A percentile compares a stretch with the other conserved stretches of the same genome.
phyloP scores from a whole-genome alignment of 2,797 vertebrate species.

The Staurois parvus region DNA sequence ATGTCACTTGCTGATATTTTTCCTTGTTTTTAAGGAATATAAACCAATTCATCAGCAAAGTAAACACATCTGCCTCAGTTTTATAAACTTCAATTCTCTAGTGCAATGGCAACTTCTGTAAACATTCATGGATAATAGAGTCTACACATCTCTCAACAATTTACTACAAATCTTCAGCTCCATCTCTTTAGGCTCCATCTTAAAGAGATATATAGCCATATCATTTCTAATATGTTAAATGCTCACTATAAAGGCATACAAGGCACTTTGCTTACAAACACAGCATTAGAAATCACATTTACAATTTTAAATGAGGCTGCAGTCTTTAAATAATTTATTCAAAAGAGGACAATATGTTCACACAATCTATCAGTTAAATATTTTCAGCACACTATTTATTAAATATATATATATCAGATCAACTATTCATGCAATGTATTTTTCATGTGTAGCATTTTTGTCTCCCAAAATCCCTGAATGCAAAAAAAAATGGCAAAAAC shows the following conservation, averaged over 20 bases:
- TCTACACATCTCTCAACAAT: not conserved
- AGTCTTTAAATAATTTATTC: slow-evolving; percentile 10
- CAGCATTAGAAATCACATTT: slow-evolving; percentile 1
- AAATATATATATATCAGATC: slow-evolving; percentile 23
- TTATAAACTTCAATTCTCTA: not conserved
- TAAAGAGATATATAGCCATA: not conserved
- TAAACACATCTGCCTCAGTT: not conserved
- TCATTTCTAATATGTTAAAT: not conserved
- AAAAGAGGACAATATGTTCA: not conserved
- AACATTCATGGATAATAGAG: not conserved
- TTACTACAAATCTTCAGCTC: not conserved
- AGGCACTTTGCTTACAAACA: not conserved
- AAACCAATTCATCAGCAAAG: not conserved
- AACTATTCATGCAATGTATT: slow-evolving; percentile 27
- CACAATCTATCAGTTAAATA: slow-evolving; percentile 33
- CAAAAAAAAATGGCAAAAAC: not conserved
- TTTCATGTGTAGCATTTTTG: slow-evolving; percentile 24
- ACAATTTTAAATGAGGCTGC: slow-evolving; percentile 15
- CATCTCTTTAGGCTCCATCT: no score
- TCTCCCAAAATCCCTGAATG: not conserved
- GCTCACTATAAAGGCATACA: not conserved
- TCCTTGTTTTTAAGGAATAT: not conserved
- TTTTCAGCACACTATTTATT: slow-evolving; percentile 26
- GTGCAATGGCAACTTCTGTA: not conserved
- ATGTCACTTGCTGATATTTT: slow-evolving; percentile 15